Conservation (phyloP, 2,888 invertebrate genomes). For the Apodemia zela region DNA sequence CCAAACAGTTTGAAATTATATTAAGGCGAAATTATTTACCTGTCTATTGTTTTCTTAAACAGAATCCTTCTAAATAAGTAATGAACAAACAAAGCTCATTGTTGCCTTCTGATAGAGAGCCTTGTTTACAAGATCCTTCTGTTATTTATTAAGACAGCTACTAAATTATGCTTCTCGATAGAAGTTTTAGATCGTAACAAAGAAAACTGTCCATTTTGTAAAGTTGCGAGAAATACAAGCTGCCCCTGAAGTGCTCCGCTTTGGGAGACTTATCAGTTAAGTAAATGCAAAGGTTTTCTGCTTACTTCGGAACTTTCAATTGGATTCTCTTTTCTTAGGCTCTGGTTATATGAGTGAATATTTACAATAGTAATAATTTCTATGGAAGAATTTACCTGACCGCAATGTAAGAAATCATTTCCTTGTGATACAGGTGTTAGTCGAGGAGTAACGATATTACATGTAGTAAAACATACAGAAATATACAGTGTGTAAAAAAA, state of each 20-base stretch:
- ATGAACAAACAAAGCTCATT: background rate
- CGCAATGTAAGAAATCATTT: too few relatives aligned
- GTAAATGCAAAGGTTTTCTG: constrained; percentile 13
- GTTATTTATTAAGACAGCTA: constrained; percentile 10
- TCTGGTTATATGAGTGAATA: background rate
- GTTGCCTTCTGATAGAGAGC: background rate
- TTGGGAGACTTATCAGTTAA: background rate
- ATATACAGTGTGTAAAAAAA: too few relatives aligned
- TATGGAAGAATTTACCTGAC: too few relatives aligned
- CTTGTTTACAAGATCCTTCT: constrained; percentile 7
- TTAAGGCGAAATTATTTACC: background rate
- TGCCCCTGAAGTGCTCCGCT: background rate
- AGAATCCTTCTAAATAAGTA: background rate
- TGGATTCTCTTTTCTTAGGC: background rate
- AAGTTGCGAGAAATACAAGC: constrained; percentile 2
- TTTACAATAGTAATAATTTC: too few relatives aligned
- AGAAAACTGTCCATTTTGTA: constrained; percentile 5
- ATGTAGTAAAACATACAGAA: too few relatives aligned
- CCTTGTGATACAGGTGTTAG: too few relatives aligned
- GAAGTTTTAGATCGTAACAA: constrained; percentile 6
- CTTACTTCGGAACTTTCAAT: constrained; percentile 4
- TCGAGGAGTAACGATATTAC: too few relatives aligned
- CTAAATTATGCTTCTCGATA: constrained; percentile 5
- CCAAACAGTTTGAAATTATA: background rate
- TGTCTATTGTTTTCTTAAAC: background rate